A percentile compares a stretch with the other conserved stretches of the same genome.
These are phyloP conservation scores for Orius laevigatus DNA, from an alignment of 1,140 invertebrate species.

Conservation along the genomic window DNA sequence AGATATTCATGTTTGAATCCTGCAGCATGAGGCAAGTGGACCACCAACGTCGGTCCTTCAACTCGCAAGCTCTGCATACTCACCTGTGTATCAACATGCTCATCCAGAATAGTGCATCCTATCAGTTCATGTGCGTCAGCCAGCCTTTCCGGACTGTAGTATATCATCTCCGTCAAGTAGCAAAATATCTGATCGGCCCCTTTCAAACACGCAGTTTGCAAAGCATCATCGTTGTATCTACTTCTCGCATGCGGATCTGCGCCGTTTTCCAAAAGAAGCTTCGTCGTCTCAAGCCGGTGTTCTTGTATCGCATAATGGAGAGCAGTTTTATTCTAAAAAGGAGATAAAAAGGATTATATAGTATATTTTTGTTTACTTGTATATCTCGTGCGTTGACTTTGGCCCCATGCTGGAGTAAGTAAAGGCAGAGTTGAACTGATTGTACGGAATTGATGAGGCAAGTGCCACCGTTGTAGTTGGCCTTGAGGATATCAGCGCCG, in stretches of 20 bases:
- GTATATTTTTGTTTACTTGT: too few relatives aligned
- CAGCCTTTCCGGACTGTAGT: conserved; percentile 45
- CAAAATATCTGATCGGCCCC: conserved; percentile 68
- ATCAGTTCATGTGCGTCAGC: conserved; percentile 74
- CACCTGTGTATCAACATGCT: conserved; percentile 50
- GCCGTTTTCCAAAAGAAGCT: conserved; percentile 58
- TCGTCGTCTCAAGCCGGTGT: conserved; percentile 62
- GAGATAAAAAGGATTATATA: too few relatives aligned
- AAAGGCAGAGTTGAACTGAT: conserved; percentile 62
- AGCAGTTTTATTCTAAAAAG: conserved; percentile 57
- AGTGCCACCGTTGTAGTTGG: conserved; percentile 84
- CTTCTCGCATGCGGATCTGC: conserved; percentile 62
- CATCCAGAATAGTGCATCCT: conserved; percentile 68
- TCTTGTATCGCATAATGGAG: conserved; percentile 76
- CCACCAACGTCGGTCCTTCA: too few relatives aligned
- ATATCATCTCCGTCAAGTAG: conserved; percentile 45
- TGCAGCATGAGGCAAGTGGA: too few relatives aligned
- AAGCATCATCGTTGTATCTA: conserved; percentile 72
- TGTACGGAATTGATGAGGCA: conserved; percentile 89
- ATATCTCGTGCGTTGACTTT: conserved; percentile 76
- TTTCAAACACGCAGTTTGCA: conserved; percentile 79
- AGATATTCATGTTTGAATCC: too few relatives aligned
- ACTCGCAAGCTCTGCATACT: conserved; percentile 1
- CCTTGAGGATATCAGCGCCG: conserved; percentile 68
- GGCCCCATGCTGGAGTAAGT: conserved; percentile 58